Evolutionary conservation across 1,140 invertebrate genomes (phyloP).

Genomic region (Himalopsyche phryganea): DNA sequence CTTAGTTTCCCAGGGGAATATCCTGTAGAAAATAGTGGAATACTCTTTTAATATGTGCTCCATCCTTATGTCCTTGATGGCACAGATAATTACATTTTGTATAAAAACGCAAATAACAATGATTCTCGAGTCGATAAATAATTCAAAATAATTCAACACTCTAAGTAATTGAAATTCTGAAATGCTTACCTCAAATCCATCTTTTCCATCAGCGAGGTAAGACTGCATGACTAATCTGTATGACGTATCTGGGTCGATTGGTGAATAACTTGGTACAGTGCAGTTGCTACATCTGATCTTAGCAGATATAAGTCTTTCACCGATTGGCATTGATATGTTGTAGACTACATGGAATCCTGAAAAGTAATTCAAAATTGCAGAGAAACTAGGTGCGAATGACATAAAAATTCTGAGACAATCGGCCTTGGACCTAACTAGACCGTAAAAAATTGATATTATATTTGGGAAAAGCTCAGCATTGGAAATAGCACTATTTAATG

Average conservation of each 20-base stretch:
- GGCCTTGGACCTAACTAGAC: neutral
- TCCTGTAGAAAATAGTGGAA: too few species aligned
- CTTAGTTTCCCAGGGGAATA: too few species aligned
- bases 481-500: too few species aligned
- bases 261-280: constrained; percentile 56
- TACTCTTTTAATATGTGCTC: too few species aligned
- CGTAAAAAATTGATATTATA: neutral
- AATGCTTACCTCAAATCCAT: constrained; percentile 50
- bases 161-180: too few species aligned
- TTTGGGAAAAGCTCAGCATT: neutral
- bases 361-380: neutral
- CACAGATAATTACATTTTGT: too few species aligned
- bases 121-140: too few species aligned
- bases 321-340: constrained; percentile 47
- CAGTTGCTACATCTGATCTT: constrained; percentile 59
- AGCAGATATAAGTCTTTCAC: constrained; percentile 52
- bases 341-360: constrained; percentile 43
- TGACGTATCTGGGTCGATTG: constrained; percentile 42
- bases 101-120: too few species aligned
- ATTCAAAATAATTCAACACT: too few species aligned
- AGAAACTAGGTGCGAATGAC: neutral
- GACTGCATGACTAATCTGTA: constrained; percentile 57
- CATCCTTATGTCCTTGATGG: too few species aligned
- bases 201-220: constrained; percentile 61
- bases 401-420: neutral